Percentiles rank a stretch among this genome's conserved stretches.
Conservation (phyloP, 2,113 vertebrate species). For the Dipodomys merriami region DNA sequence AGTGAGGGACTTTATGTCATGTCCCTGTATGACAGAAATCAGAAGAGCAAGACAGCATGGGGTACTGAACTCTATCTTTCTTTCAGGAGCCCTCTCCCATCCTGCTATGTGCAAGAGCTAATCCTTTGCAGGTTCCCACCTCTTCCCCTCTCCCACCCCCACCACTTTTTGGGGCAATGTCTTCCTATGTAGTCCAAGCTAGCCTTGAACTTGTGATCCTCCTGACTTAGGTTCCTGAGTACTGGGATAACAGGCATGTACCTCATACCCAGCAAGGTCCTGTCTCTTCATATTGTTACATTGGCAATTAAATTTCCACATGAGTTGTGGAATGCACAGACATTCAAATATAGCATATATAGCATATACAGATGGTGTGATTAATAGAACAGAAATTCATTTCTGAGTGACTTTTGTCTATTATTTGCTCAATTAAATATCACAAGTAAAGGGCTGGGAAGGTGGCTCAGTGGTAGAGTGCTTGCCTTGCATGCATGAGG, state of each 20-base stretch:
- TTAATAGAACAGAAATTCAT: not conserved
- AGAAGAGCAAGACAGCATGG: not conserved
- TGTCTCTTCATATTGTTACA: not conserved
- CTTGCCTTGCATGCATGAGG: too few relatives aligned
- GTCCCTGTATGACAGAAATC: not conserved
- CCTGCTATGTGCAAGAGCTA: not conserved
- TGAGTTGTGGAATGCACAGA: not conserved
- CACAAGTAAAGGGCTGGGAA: too few relatives aligned
- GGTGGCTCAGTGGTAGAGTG: too few relatives aligned
- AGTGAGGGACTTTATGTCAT: not conserved
- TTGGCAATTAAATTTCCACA: not conserved
- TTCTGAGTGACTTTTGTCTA: not conserved
- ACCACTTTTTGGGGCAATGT: too few relatives aligned
- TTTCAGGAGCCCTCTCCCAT: not conserved
- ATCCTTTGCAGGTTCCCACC: not conserved
- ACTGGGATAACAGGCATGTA: too few relatives aligned
- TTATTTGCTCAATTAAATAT: not conserved
- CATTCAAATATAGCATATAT: too few relatives aligned
- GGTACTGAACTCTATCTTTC: too few relatives aligned
- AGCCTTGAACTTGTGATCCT: too few relatives aligned
- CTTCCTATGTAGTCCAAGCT: too few relatives aligned
- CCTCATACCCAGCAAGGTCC: not conserved
- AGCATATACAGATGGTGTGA: not conserved
- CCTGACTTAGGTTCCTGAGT: too few relatives aligned
- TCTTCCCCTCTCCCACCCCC: too few relatives aligned